Percentiles rank a stretch among this genome's conserved stretches.
Conservation (phyloP, 1,140 invertebrate genomes). For the Drosophila mojavensis region DNA sequence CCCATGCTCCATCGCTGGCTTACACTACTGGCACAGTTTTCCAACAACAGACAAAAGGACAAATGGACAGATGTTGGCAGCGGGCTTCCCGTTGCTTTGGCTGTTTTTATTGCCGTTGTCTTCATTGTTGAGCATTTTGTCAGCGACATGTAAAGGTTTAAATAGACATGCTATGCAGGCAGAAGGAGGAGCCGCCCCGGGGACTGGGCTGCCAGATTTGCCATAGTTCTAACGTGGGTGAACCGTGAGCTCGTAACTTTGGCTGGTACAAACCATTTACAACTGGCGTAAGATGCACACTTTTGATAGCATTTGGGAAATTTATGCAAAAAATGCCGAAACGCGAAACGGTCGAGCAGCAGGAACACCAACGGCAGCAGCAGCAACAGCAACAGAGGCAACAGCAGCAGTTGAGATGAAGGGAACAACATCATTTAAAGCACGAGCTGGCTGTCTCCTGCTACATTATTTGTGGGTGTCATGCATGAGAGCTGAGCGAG, state of each 20-base stretch:
- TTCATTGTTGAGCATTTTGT: constrained; percentile 75
- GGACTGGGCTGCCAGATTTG: constrained; percentile 21
- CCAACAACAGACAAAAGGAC: constrained; percentile 24
- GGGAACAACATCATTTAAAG: constrained; percentile 76
- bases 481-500: constrained; percentile 47
- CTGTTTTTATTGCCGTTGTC: constrained; percentile 59
- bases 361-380: constrained; percentile 5
- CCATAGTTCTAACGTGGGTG: constrained; percentile 42
- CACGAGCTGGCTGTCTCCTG: constrained; percentile 59
- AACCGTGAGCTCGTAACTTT: constrained; percentile 45
- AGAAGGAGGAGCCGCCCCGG: constrained; percentile 13
- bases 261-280: constrained; percentile 60
- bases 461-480: constrained; percentile 67
- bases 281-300: constrained; percentile 77
- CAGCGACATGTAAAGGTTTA: constrained; percentile 78
- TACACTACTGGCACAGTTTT: constrained; percentile 80
- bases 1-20: constrained; percentile 28
- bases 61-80: constrained; percentile 28
- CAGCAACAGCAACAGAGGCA: background rate
- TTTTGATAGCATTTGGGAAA: constrained; percentile 72
- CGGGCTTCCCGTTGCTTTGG: constrained; percentile 55
- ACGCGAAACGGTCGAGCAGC: constrained; percentile 19
- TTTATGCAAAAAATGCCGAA: constrained; percentile 61
- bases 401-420: constrained; percentile 18
- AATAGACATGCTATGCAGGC: constrained; percentile 62